Evolutionary conservation across 2,113 vertebrate species (phyloP).

Genomic region (Hypocryptadius cinnamomeus): DNA sequence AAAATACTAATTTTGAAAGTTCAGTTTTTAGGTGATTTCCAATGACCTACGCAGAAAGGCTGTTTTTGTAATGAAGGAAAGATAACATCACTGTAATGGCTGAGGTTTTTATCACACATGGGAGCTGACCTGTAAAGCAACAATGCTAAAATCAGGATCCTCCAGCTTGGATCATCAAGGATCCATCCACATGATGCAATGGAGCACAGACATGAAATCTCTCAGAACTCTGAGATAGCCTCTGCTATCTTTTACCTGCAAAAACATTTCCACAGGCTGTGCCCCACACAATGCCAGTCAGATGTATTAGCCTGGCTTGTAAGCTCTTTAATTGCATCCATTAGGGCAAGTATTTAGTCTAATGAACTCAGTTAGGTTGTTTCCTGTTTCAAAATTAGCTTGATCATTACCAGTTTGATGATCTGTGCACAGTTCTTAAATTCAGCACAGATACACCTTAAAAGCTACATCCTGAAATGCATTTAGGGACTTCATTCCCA

Average conservation of each 20-base stretch:
- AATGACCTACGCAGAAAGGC: not conserved
- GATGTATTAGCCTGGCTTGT: not conserved
- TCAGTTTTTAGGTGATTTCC: not conserved
- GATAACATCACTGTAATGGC: fast-evolving
- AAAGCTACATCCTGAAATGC: not conserved
- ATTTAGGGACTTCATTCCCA: not conserved
- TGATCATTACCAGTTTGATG: not conserved
- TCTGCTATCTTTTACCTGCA: not conserved
- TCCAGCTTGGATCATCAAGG: not conserved
- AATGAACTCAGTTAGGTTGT: not conserved
- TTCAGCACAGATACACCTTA: not conserved
- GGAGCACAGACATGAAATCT: not conserved
- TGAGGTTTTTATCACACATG: not conserved
- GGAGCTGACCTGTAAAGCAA: not conserved
- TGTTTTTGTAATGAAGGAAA: not conserved
- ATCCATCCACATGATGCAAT: not conserved
- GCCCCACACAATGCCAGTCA: not conserved
- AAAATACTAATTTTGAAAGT: not conserved
- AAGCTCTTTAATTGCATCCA: not conserved
- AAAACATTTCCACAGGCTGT: not conserved
- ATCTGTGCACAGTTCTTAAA: not conserved
- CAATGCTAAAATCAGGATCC: not conserved
- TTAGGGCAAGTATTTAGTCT: not conserved
- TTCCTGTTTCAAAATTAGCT: not conserved
- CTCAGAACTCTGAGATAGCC: not conserved